Base-by-base conservation (phyloP, 1,140 invertebrate genomes). In the Brachionus manjavacas region DNA sequence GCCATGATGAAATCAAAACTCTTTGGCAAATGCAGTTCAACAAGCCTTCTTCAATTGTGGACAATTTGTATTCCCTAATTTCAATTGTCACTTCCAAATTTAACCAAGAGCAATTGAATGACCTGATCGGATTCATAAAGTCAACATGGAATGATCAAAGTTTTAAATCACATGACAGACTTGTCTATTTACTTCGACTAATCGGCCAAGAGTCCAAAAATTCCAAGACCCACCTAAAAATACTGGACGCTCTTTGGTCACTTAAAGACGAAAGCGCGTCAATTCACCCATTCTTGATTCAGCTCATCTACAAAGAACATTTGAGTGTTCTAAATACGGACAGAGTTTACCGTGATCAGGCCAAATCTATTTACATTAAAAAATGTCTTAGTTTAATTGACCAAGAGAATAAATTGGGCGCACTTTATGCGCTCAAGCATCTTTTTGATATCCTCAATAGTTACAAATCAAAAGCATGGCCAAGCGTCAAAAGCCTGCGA, bases 41-140 rank as follows among this genome's bases (percentile, higher is more conserved):
- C 3, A 49, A 68, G 16, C 35, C 89, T 43, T 88, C 88, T 84
- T 89, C 91, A 85, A 90, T 91, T 35, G 89, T 91, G n/a, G 91
- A 92, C 86, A 91, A 92, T 86, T 90, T 92, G 46, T 89, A 91
- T 86, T 88, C 89, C 35, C 90, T 91, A 55, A 89, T 92, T 81
- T 89, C 90, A 68, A 90, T 91, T 41, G 91, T 91, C 55, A 90
- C 91, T 11, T 88, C 90, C 12, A 91, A 91, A 85, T 91, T 91
- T 87, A 90, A 88, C 84, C 83, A 88, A 1, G 86, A 88, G 6
- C 91, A 91, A 84, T 88, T 91, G 85, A 89, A 91, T 84, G 88
- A 91, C 86, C 85, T 92, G 0, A 87, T 91, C 25, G 83, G 86
- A 9, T 87, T 91, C 11, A 89, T 91, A 64, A 90, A 91, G 83